A percentile compares a stretch with the other conserved stretches of the same genome.
phyloP scores from a whole-genome alignment of 1,140 invertebrate species.

The Drosophila sulfurigaster region DNA sequence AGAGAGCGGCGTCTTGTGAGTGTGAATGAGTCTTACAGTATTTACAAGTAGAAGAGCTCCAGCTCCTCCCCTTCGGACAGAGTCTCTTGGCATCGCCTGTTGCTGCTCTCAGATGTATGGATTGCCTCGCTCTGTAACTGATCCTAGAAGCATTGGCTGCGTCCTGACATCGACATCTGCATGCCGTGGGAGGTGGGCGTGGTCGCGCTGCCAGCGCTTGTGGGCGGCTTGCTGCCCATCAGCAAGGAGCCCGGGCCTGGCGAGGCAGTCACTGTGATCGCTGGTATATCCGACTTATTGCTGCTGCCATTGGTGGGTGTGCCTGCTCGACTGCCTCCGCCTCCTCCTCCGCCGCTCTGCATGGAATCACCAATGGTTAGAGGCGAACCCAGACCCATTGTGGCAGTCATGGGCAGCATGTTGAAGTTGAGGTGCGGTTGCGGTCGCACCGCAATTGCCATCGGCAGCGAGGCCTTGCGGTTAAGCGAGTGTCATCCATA shows the following conservation, averaged over 20 bases:
- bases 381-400: constrained; percentile 50
- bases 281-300: constrained; percentile 60
- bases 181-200: constrained; percentile 34
- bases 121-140: constrained; percentile 5
- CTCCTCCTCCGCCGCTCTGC: background rate
- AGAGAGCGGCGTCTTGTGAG: constrained; percentile 13
- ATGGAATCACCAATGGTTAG: background rate
- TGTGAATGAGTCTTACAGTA: constrained; percentile 33
- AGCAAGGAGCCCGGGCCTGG: constrained; percentile 41
- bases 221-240: constrained; percentile 30
- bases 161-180: constrained; percentile 48
- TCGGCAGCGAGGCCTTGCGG: constrained; percentile 68
- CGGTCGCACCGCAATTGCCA: constrained; percentile 61
- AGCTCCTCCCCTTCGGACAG: background rate
- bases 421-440: constrained; percentile 56
- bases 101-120: background rate
- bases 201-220: constrained; percentile 19
- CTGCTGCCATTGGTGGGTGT: constrained; percentile 49
- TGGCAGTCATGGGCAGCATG: constrained; percentile 63
- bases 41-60: constrained; percentile 62
- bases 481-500: constrained; percentile 75
- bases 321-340: constrained; percentile 40
- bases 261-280: constrained; percentile 67
- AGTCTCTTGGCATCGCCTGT: background rate
- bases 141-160: constrained; percentile 66